Base-by-base conservation (phyloP, 2,797 vertebrate species). In the Valencia hispanica region DNA sequence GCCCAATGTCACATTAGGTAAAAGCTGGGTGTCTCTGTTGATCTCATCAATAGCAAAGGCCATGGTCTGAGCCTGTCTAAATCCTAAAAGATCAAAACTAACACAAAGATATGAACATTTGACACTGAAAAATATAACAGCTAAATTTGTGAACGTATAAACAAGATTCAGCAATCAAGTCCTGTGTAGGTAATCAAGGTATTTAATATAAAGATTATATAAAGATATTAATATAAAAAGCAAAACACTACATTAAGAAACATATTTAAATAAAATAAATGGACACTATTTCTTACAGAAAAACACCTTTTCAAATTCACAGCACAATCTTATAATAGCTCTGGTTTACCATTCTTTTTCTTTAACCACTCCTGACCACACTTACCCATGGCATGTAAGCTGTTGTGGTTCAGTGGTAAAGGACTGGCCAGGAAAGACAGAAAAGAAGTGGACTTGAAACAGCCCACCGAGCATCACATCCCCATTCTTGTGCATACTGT, bases 21-120 rank as follows among this genome's bases (percentile, higher is more conserved):
- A 87, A 48, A 94, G 36, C 10, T 83, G 75, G 0, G 76, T 27
- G 79, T 92, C 87, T 51, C 68, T 91, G 86, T 94, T 94, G 75
- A 95, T 92, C 75, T 95, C 92, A 50, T 95, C 85, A 57, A 94
- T 85, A 25, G 93, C 88, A 84, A 92, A 95, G 27, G 81, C 90
- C 94, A 95, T 94, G 17, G 92, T 92, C 79, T 88, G 84, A 25
- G 88, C 92, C 34, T 83, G 76, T 57, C 88, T 83, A 48, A 93
- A 91, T 4, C 87, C 91, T 80, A 73, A 32, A 68, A 89, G 72
- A 72, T 93, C 82, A 82, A 94, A 88, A 69, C 93, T 94, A 76
- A 73, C 36, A 71, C 34, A 65, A 72, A 72, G 5, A 63, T 12
- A n/a, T 15, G 30, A 41, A 69, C 22, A 43, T 20, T 17, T 22